Conservation (phyloP, 2,797 vertebrate species). For the Alouatta caraya region DNA sequence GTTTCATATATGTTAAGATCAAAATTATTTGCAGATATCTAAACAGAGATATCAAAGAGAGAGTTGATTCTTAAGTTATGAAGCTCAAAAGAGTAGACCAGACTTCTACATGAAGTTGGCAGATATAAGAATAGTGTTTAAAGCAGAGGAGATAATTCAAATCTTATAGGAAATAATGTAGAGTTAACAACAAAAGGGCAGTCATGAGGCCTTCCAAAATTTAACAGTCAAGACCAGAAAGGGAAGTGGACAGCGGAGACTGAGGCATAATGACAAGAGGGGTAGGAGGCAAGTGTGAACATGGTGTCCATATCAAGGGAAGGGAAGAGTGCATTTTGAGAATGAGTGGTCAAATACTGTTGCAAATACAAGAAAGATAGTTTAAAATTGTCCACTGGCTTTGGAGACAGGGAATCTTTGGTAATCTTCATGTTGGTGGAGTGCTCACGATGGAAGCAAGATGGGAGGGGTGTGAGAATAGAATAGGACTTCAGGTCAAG, state of each 20-base stretch:
- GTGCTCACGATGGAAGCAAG: neutral
- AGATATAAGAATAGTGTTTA: neutral
- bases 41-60: neutral
- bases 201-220: neutral
- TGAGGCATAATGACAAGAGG: neutral
- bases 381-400: neutral
- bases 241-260: neutral
- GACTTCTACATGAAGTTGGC: neutral
- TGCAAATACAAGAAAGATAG: neutral
- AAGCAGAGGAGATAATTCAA: neutral
- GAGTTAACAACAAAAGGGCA: neutral
- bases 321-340: neutral
- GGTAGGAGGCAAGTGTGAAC: neutral
- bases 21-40: constrained; percentile 28
- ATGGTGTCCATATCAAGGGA: neutral
- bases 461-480: neutral
- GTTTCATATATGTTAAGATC: neutral
- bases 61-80: neutral
- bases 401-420: neutral
- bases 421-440: neutral
- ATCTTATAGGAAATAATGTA: neutral
- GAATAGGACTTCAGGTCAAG: neutral
- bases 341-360: neutral
- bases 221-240: neutral
- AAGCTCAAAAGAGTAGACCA: neutral